A percentile compares a stretch with the other conserved stretches of the same genome.
phyloP scores from a whole-genome alignment of 2,888 invertebrate genomes.

The Patella ulyssiponensis region DNA sequence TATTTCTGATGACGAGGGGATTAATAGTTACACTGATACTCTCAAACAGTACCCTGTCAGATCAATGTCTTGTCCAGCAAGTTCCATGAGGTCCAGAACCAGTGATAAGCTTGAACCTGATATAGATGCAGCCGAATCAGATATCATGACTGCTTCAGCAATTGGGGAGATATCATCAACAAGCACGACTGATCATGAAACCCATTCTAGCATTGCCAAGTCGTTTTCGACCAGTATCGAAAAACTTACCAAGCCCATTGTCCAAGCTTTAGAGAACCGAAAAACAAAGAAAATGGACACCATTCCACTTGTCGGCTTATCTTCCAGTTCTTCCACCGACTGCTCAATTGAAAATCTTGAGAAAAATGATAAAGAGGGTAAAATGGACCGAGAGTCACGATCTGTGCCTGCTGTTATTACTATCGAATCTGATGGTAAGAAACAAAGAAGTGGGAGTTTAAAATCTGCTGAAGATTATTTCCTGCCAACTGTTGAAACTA shows the following conservation, averaged over 20 bases:
- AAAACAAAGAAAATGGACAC: not conserved
- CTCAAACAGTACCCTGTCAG: not conserved
- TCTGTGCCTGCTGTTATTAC: not conserved
- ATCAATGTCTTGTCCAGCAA: not conserved
- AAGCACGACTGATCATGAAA: not conserved
- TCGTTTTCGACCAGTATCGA: slow-evolving; percentile 32
- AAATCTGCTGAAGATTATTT: too few species aligned
- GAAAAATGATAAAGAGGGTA: not conserved
- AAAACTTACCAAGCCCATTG: slow-evolving; percentile 32
- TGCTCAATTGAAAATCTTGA: not conserved
- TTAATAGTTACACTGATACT: not conserved
- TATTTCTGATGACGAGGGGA: not conserved
- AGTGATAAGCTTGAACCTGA: slow-evolving; percentile 10
- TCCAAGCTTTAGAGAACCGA: slow-evolving; percentile 26
- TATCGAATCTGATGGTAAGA: not conserved
- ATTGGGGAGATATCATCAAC: not conserved
- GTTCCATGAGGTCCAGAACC: slow-evolving; percentile 2
- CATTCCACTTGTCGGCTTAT: not conserved
- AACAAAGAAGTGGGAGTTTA: too few species aligned
- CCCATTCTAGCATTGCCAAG: slow-evolving; percentile 1
- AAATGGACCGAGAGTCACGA: too few species aligned
- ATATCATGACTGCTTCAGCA: slow-evolving; percentile 15
- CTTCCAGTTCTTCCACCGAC: not conserved
- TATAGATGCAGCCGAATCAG: slow-evolving; percentile 9
- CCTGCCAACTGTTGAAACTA: too few species aligned